These are phyloP conservation scores for Zoanthus sociatus DNA, from an alignment of 92 coral and sea anemone genomes.

Conservation along the genomic window DNA sequence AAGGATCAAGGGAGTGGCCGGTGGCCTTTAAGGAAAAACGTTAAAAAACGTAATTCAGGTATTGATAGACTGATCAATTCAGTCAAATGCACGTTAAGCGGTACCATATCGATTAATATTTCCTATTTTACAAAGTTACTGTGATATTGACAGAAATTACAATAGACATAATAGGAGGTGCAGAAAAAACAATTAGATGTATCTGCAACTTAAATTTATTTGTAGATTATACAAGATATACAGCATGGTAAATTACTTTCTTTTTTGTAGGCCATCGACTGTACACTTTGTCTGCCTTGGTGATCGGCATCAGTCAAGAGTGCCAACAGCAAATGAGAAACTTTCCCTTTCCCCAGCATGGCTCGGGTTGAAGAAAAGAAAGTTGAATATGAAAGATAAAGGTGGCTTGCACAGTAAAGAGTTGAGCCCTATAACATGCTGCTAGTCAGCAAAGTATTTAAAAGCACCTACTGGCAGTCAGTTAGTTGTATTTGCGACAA, in stretches of 20 bases:
- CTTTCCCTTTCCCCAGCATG: conserved; percentile 63
- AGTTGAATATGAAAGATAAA: conserved; percentile 35
- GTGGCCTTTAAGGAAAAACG: no score
- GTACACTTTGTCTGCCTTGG: conserved; percentile 63
- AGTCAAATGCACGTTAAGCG: no score
- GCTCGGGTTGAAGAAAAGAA: conserved; percentile 59
- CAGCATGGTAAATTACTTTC: not conserved
- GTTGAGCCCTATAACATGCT: conserved; percentile 46
- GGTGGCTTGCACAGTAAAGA: conserved; percentile 46
- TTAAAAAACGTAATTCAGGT: no score
- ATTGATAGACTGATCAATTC: no score
- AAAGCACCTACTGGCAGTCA: conserved; percentile 58
- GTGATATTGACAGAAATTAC: no score
- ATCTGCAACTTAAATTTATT: no score
- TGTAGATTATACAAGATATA: not conserved
- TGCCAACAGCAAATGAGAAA: conserved; percentile 52
- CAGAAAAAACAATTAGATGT: no score
- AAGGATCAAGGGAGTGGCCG: not conserved
- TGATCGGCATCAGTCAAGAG: conserved; percentile 43
- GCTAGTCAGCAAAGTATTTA: conserved; percentile 55
- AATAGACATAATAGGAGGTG: no score
- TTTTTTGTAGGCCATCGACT: conserved; percentile 55
- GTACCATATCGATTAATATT: no score
- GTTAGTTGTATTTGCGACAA: conserved; percentile 45
- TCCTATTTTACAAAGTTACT: no score